phyloP scores from a whole-genome alignment of 2,113 vertebrate species.

The Maccullochella peelii region DNA sequence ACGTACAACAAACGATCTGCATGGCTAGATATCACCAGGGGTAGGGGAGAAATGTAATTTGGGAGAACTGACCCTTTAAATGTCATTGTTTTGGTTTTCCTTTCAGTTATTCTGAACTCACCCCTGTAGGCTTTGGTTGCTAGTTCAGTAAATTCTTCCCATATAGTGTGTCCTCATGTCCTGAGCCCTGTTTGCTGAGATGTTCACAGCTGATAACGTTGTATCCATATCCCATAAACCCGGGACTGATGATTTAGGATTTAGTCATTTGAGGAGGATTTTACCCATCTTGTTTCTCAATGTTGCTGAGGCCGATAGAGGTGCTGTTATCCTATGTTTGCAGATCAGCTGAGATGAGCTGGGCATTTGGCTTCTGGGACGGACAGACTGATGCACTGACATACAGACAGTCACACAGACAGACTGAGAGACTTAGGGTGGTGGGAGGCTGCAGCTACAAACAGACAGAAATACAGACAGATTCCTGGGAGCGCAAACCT shows the following conservation, averaged over 20 bases:
- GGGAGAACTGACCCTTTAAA: neutral
- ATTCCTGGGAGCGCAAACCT: conserved; percentile 46
- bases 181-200: conserved; percentile 24
- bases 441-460: conserved; percentile 23
- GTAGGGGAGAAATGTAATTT: neutral
- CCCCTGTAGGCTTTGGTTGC: neutral
- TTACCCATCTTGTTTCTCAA: neutral
- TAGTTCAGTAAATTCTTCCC: neutral
- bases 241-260: conserved; percentile 7
- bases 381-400: neutral
- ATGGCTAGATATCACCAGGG: neutral
- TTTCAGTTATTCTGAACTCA: neutral
- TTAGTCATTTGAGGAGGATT: conserved; percentile 44
- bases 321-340: conserved; percentile 14
- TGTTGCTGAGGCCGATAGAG: neutral
- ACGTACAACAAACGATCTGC: neutral
- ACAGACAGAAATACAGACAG: conserved; percentile 33
- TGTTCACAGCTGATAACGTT: conserved; percentile 23
- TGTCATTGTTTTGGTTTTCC: conserved; percentile 6
- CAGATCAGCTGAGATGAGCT: conserved; percentile 45
- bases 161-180: neutral
- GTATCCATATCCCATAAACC: neutral
- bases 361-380: conserved; percentile 20
- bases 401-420: neutral
- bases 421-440: neutral